Evolutionary conservation across 2,888 invertebrate species (phyloP).

Genomic region (Liopterus haemorrhoidalis): DNA sequence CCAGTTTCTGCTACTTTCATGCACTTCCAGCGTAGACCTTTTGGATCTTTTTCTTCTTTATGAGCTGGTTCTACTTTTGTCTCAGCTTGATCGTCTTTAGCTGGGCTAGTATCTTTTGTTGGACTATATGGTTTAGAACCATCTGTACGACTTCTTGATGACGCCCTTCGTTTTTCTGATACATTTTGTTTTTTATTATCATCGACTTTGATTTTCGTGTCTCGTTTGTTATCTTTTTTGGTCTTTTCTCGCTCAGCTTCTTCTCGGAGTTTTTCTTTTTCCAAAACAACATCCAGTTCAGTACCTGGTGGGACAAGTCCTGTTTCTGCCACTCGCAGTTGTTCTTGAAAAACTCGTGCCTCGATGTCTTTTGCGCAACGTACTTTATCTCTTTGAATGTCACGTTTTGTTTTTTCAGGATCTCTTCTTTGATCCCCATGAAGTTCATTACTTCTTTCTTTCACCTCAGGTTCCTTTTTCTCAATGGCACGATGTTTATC

Average conservation of each 20-base stretch:
- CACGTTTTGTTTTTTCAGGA: slow-evolving; percentile 45
- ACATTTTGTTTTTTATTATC: too few relatives aligned
- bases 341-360: slow-evolving; percentile 43
- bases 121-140: too few relatives aligned
- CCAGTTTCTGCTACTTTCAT: slow-evolving; percentile 46
- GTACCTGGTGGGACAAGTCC: slow-evolving; percentile 47
- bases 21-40: too few relatives aligned
- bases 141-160: too few relatives aligned
- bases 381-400: slow-evolving; percentile 44
- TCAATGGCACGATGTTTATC: slow-evolving; percentile 14
- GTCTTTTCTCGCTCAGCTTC: slow-evolving; percentile 23
- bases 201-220: slow-evolving; percentile 5
- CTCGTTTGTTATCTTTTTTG: slow-evolving; percentile 1
- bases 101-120: too few relatives aligned
- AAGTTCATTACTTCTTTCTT: slow-evolving; percentile 10
- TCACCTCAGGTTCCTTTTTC: slow-evolving; percentile 14
- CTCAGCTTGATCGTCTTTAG: neutral
- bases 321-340: slow-evolving; percentile 44
- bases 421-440: slow-evolving; percentile 38
- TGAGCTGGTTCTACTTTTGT: slow-evolving; percentile 6
- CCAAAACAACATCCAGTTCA: slow-evolving; percentile 44
- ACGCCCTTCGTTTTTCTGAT: too few relatives aligned
- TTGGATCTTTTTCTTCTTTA: slow-evolving; percentile 7
- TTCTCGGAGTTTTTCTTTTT: slow-evolving; percentile 19
- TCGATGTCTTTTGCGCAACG: slow-evolving; percentile 43